Evolutionary conservation across 2,888 invertebrate species (phyloP), one percentile per base, ranked within the genome.

Genomic region (Stegophylla sp.): DNA sequence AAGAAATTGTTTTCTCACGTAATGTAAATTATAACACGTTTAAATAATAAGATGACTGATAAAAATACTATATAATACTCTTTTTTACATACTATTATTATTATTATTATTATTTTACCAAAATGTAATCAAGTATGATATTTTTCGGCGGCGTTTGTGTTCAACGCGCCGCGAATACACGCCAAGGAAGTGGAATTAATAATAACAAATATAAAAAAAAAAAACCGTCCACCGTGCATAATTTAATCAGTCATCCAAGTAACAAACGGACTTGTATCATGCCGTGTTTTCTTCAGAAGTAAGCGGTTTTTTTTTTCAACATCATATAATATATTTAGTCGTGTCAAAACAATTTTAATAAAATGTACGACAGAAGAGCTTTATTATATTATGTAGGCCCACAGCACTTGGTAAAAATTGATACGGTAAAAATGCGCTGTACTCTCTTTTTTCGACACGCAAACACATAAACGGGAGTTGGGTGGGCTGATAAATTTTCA

Each of bases 201-300:
- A n/a, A n/a, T n/a, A n/a, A n/a, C n/a, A n/a, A n/a, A n/a, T n/a
- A n/a, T n/a, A 51, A 51, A 48, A 48, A 67, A 66, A 59, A 66
- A 76, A 66, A 79, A 61, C 61, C 48, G 79, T 79, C 79, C 56
- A 79, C 34, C 48, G 41, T 61, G 79, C 79, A 79, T 61, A 79
- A 79, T 79, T 79, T 79, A 71, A 79, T 79, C 79, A 79, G 79
- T 71, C 71, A 45, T 79, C 34, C 63, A 41, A 79, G 51, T 41
- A 66, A 76, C 53, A 23, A 28, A 28, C 59, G 43, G 56, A 17
- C 56, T 34, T 43, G 56, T 43, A 63, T 48, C 61, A 51, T 51
- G 64, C 64, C 10, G 26, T 53, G 41, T 53, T 53, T 64, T 75
- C 41, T 76, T 76, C 5, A 66, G 51, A 64, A 64, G 64, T 53